Percentiles rank a stretch among this genome's conserved stretches.
phyloP scores from a whole-genome alignment of 2,113 vertebrate species.

The Grammomys dolichurus region DNA sequence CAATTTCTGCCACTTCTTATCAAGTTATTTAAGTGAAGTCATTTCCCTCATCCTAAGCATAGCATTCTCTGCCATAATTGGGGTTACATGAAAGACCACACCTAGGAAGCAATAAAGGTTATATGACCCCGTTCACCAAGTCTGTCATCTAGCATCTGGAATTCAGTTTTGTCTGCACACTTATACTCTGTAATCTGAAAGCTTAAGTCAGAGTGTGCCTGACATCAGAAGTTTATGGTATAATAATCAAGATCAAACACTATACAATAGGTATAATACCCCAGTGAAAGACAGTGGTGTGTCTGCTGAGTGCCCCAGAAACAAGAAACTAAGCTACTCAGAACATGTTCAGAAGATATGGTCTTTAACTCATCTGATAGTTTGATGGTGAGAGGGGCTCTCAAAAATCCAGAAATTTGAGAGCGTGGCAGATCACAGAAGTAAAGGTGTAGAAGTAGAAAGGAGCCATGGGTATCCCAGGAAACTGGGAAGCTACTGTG shows the following conservation, averaged over 20 bases:
- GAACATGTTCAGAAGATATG: neutral
- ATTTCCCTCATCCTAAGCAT: neutral
- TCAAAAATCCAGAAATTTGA: neutral
- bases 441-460: neutral
- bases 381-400: no score
- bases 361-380: neutral
- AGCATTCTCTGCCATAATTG: neutral
- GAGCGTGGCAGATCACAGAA: no score
- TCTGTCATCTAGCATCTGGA: neutral
- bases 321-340: neutral
- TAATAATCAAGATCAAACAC: neutral
- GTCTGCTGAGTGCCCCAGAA: neutral
- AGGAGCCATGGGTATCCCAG: neutral
- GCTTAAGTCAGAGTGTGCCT: neutral
- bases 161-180: neutral
- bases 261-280: neutral
- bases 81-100: neutral
- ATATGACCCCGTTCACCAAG: neutral
- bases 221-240: neutral
- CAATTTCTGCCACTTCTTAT: neutral
- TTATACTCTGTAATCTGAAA: neutral
- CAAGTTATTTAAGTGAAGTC: neutral
- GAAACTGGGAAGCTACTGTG: accelerated
- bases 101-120: neutral
- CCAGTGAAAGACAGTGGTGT: neutral